Evolutionary conservation across 2,797 vertebrate genomes (phyloP), one percentile per base, ranked within the genome.

Genomic region (Peromyscus aztecus): DNA sequence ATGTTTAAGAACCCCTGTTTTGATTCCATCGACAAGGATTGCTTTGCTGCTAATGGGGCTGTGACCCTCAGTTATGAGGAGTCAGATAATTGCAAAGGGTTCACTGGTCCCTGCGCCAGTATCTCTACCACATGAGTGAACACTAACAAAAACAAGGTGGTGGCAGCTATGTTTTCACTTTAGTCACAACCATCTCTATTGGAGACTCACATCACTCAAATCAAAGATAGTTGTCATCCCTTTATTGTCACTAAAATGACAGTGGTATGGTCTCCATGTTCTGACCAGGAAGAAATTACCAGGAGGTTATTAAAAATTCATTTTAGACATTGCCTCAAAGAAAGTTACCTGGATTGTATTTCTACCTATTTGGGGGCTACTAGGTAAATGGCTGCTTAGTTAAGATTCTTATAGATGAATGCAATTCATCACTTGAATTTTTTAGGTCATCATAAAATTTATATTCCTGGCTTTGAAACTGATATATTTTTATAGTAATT

Each of bases 281-380:
- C 83, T 96, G 91, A 89, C 43, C 17, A 91, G 29, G 88, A 89
- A 88, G 73, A 93, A 81, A 92, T 94, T 46, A 92, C 61, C 71
- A 91, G 81, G 19, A 93, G 24, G 67, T 85, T 91, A 49, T 81
- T 49, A 90, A 94, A 94, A 90, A 82, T 46, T 89, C 71, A 81
- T 23, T 92, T 65, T 59, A 95, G 98, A 96, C 40, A 21, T 82
- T 96, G 97, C 96, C 95, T 95, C 95, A 96, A 97, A 97, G 81
- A 95, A 97, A 97, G 71, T 94, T 82, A 95, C 80, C 77, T 80
- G 77, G 61, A 71, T 85, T 92, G 21, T 65, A 85, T 80, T 69
- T 90, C 43, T 37, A 63, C 34, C n/a, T 55, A 93, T 85, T 95
- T 94, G 49, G 43, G 59, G 67, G 78, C 85, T 90, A 73, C 37